Evolutionary conservation across 2,888 invertebrate species (phyloP).

Genomic region (Bhutanitis thaidina): DNA sequence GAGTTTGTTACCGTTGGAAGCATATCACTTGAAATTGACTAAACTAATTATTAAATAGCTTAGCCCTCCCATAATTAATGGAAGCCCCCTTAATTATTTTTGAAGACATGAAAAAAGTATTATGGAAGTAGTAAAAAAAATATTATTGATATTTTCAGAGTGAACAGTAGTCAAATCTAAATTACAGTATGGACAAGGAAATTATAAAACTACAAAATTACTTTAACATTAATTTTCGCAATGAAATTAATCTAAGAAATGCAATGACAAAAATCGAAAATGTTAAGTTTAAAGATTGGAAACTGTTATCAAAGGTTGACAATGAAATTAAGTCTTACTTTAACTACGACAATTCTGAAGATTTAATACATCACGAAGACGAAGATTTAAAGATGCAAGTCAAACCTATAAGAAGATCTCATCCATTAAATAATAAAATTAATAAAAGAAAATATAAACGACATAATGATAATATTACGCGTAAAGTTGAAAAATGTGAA

Average conservation of each 20-base stretch:
- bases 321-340: slow-evolving; percentile 21
- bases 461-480: slow-evolving; percentile 17
- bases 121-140: no score
- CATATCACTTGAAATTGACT: no score
- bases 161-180: no score
- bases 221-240: slow-evolving; percentile 51
- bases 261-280: slow-evolving; percentile 25
- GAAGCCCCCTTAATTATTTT: no score
- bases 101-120: no score
- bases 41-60: no score
- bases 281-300: slow-evolving; percentile 27
- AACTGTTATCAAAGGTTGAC: slow-evolving; percentile 3
- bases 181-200: slow-evolving; percentile 42
- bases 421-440: neutral
- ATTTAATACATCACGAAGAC: slow-evolving; percentile 46
- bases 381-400: slow-evolving; percentile 44
- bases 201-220: slow-evolving; percentile 50
- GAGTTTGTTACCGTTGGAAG: no score
- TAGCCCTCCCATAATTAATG: no score
- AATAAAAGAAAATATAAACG: slow-evolving; percentile 6
- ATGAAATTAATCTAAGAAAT: slow-evolving; percentile 45
- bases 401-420: neutral
- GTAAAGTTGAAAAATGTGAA: neutral
- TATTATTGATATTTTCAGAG: no score
- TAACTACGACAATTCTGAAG: slow-evolving; percentile 36